Percentiles rank a stretch among this genome's conserved stretches.
Conservation (phyloP, 1,140 invertebrate species). For the Tetramorium alpestre region DNA sequence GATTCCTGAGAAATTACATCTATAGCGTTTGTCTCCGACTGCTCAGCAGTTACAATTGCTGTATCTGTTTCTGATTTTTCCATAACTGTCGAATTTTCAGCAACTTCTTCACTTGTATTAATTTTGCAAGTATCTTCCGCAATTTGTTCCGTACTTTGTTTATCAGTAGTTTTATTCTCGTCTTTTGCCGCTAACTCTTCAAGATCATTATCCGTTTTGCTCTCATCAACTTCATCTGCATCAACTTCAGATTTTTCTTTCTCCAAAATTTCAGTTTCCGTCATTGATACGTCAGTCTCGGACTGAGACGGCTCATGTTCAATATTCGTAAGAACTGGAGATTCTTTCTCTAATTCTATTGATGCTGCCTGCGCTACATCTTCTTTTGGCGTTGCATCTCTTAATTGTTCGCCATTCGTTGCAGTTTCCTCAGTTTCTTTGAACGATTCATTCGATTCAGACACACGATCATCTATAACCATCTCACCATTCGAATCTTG, state of each 20-base stretch:
- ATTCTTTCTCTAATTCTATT: constrained; percentile 23
- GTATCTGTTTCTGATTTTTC: constrained; percentile 17
- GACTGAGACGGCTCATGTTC: not conserved
- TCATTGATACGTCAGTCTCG: not conserved
- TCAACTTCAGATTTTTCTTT: not conserved
- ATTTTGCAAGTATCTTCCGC: not conserved
- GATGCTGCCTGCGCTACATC: not conserved
- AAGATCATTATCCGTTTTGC: not conserved
- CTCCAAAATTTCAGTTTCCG: not conserved
- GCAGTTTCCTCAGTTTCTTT: constrained; percentile 46
- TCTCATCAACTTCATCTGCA: not conserved
- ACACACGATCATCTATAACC: constrained; percentile 71
- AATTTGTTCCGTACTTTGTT: not conserved
- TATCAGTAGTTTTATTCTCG: not conserved
- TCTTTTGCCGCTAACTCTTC: not conserved
- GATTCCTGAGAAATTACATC: constrained; percentile 16
- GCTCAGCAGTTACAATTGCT: not conserved
- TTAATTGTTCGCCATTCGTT: constrained; percentile 15
- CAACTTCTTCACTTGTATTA: not conserved
- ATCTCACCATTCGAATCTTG: constrained; percentile 74
- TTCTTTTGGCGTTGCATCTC: not conserved
- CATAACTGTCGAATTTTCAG: not conserved
- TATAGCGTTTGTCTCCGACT: not conserved
- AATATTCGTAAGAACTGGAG: not conserved
- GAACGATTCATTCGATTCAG: constrained; percentile 66